phyloP scores from a whole-genome alignment of 2,888 invertebrate species.

The Acholoe squamosa region DNA sequence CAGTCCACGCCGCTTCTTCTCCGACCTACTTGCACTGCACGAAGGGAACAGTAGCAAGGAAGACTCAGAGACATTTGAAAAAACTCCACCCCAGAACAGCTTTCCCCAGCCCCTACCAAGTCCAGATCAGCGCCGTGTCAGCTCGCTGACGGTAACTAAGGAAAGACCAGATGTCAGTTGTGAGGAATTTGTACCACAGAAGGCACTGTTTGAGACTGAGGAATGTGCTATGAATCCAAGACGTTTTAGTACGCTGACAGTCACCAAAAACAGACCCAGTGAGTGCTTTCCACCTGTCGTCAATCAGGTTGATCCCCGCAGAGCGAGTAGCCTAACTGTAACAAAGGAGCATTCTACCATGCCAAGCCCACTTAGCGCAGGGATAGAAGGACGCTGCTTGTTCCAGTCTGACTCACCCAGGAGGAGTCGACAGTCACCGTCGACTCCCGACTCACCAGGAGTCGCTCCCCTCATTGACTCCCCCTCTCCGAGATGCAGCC shows the following conservation, averaged over 20 bases:
- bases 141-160: too few species aligned
- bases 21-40: conserved; percentile 2
- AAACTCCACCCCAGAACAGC: too few species aligned
- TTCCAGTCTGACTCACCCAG: background rate
- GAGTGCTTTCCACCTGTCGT: background rate
- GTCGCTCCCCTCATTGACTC: background rate
- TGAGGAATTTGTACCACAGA: background rate
- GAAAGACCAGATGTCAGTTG: background rate
- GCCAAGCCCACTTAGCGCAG: background rate
- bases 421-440: too few species aligned
- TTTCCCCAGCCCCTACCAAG: too few species aligned
- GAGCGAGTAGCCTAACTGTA: conserved; percentile 42
- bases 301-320: background rate
- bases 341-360: background rate
- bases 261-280: conserved; percentile 41
- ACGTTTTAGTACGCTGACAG: conserved; percentile 50
- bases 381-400: background rate
- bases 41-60: background rate
- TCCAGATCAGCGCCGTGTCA: too few species aligned
- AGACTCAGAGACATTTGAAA: too few species aligned
- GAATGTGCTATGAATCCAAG: background rate
- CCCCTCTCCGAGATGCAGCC: background rate
- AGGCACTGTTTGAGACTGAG: background rate
- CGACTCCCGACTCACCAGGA: background rate
- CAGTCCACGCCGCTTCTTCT: conserved; percentile 50